Evolutionary conservation across 2,113 vertebrate genomes (phyloP).

Genomic region (Gobius niger): DNA sequence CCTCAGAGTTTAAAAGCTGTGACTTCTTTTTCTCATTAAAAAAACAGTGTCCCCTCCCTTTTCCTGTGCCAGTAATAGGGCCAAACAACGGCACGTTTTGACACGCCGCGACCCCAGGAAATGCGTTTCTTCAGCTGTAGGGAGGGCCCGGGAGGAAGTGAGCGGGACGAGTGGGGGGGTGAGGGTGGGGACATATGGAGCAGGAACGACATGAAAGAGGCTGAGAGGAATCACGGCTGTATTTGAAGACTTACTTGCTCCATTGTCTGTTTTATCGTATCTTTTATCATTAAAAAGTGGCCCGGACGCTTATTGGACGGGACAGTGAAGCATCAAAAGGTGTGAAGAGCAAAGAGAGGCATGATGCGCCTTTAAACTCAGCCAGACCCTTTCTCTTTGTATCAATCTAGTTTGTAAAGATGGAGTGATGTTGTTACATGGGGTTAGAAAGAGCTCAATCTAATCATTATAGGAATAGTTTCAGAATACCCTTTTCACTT

Average conservation of each 20-base stretch:
- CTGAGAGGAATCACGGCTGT: not conserved
- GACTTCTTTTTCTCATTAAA: constrained; percentile 6
- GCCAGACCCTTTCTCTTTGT: too few relatives aligned
- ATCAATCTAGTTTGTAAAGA: too few relatives aligned
- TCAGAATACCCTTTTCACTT: too few relatives aligned
- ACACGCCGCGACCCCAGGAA: constrained; percentile 53
- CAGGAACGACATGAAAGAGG: not conserved
- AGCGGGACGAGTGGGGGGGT: not conserved
- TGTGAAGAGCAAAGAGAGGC: too few relatives aligned
- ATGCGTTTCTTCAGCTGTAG: constrained; percentile 18
- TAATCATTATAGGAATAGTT: too few relatives aligned
- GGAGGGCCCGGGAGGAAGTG: constrained; percentile 31
- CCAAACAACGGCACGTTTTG: constrained; percentile 43
- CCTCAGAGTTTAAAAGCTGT: constrained; percentile 8
- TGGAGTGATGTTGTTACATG: too few relatives aligned
- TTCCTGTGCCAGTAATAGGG: constrained; percentile 43
- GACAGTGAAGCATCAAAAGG: too few relatives aligned
- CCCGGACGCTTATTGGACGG: too few relatives aligned
- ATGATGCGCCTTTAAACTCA: too few relatives aligned
- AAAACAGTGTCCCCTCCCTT: not conserved
- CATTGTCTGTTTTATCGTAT: not conserved
- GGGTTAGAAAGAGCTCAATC: too few relatives aligned
- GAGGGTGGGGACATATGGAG: not conserved
- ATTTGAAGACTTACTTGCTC: not conserved
- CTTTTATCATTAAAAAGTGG: too few relatives aligned